Percentiles rank a stretch among this genome's conserved stretches.
Conservation (phyloP, 1,140 invertebrate genomes). For the Planococcus citri region DNA sequence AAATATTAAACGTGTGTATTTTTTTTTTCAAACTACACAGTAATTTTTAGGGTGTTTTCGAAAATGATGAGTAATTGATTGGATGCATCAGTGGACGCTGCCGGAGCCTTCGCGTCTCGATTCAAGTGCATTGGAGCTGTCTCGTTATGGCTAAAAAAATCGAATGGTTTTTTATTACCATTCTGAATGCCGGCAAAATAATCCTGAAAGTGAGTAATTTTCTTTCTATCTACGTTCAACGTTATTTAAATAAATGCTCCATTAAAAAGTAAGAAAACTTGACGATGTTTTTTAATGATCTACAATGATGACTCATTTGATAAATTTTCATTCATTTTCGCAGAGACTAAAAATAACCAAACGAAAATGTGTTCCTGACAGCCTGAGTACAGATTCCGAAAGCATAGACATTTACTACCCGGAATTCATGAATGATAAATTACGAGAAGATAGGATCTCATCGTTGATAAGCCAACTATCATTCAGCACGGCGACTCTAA, state of each 20-base stretch:
- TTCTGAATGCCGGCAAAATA: not conserved
- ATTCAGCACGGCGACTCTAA: not conserved
- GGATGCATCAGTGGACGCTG: too few relatives aligned
- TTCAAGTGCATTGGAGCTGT: not conserved
- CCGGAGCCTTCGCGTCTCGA: too few relatives aligned
- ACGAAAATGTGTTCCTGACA: not conserved
- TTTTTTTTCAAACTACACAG: too few relatives aligned
- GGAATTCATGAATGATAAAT: not conserved
- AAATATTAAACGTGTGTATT: not conserved
- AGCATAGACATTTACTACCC: not conserved
- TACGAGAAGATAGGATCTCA: not conserved
- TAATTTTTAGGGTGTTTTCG: too few relatives aligned
- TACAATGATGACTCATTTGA: not conserved
- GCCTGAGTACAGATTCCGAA: not conserved
- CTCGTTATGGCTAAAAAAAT: constrained; percentile 6
- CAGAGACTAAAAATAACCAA: constrained; percentile 10
- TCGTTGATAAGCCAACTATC: not conserved
- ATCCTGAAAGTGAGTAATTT: not conserved
- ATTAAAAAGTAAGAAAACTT: not conserved
- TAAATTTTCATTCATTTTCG: not conserved
- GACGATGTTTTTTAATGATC: too few relatives aligned
- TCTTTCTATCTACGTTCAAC: not conserved
- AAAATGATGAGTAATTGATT: too few relatives aligned
- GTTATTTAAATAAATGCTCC: not conserved
- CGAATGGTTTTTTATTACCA: constrained; percentile 1